Conservation (phyloP, 1,140 invertebrate species). For the Mizuhopecten yessoensis region DNA sequence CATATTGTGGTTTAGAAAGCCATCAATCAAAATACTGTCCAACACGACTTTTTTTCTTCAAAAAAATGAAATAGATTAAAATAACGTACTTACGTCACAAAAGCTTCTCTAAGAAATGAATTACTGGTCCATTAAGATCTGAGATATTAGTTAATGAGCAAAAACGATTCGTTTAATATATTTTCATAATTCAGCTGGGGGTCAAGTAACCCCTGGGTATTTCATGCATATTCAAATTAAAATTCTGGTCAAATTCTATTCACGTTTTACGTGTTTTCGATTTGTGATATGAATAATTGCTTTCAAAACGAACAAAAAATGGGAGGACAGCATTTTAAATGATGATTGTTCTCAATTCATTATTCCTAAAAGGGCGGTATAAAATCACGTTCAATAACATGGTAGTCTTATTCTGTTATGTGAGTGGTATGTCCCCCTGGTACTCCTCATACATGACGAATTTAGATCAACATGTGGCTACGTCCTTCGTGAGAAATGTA, state of each 20-base stretch:
- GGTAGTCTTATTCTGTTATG: neutral
- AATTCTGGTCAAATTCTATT: neutral
- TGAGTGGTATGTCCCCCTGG: neutral
- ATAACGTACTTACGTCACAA: conserved; percentile 19
- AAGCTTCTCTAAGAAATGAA: neutral
- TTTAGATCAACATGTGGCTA: neutral
- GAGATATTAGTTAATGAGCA: neutral
- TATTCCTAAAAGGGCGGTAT: neutral
- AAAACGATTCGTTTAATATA: neutral
- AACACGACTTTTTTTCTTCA: neutral
- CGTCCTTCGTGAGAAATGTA: neutral
- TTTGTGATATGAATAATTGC: conserved; percentile 2
- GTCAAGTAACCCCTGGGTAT: neutral
- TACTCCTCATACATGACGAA: neutral
- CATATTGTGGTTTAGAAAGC: neutral
- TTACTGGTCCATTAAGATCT: neutral
- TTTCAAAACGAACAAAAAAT: neutral
- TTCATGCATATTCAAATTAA: conserved; percentile 1
- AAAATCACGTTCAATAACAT: neutral
- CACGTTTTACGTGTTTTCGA: neutral
- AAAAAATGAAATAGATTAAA: neutral
- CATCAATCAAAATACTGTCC: neutral
- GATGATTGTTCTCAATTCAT: conserved; percentile 16
- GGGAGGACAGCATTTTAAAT: conserved; percentile 26
- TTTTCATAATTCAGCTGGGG: neutral